Percentiles rank a stretch among this genome's conserved stretches.
These are phyloP conservation scores for Sycobia sp. DNA, from an alignment of 1,140 invertebrate genomes.

Conservation along the genomic window DNA sequence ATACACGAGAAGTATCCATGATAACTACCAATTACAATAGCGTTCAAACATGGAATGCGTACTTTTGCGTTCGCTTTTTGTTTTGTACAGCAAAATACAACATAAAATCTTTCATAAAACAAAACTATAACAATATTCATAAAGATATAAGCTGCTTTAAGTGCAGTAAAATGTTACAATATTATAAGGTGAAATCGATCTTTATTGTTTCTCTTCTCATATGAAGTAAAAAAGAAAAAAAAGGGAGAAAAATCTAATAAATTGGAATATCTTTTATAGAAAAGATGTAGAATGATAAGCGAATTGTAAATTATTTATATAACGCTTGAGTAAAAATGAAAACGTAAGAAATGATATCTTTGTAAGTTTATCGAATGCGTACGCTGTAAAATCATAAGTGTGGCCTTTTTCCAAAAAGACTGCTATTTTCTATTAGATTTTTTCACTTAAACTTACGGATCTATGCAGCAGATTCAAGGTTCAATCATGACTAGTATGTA, in stretches of 20 bases:
- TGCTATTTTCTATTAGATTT: conserved; percentile 20
- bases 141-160: conserved; percentile 1
- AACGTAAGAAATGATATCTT: conserved; percentile 19
- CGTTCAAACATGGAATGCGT: neutral
- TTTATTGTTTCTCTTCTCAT: conserved; percentile 15
- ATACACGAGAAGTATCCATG: neutral
- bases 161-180: conserved; percentile 16
- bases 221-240: conserved; percentile 3
- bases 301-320: conserved; percentile 29
- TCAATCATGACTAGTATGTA: no score
- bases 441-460: conserved; percentile 9
- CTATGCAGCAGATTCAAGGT: neutral
- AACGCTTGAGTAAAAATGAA: conserved; percentile 14
- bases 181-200: conserved; percentile 5
- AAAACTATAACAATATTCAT: conserved; percentile 16
- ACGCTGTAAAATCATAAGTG: conserved; percentile 16
- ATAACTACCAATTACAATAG: conserved; percentile 17
- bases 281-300: conserved; percentile 5
- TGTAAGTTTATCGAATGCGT: conserved; percentile 12
- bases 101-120: neutral
- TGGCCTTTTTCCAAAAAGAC: conserved; percentile 33
- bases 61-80: conserved; percentile 17
- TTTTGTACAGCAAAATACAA: conserved; percentile 19
- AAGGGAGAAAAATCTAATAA: neutral
- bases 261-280: neutral